Percentiles rank a stretch among this genome's conserved stretches.
Evolutionary conservation across 2,888 invertebrate species (phyloP).

Genomic region (Gastracanthus pulcherrimus): DNA sequence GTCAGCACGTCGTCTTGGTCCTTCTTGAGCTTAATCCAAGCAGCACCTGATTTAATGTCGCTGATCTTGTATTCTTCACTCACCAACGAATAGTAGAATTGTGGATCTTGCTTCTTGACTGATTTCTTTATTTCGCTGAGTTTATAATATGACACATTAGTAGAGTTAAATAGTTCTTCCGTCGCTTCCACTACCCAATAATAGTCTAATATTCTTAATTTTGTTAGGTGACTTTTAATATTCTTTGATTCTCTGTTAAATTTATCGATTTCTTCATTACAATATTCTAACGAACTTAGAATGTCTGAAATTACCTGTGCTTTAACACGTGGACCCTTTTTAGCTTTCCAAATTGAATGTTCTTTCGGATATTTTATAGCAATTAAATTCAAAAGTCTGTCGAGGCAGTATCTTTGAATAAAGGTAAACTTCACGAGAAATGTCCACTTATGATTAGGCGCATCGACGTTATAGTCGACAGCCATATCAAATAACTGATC

Average conservation of each 20-base stretch:
- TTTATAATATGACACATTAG: no score
- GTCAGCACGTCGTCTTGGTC: constrained; percentile 12
- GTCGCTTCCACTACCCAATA: constrained; percentile 60
- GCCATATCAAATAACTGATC: not conserved
- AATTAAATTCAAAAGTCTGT: constrained; percentile 15
- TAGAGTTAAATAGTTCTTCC: no score
- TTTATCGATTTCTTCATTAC: constrained; percentile 58
- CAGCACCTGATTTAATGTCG: not conserved
- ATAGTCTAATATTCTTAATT: constrained; percentile 53
- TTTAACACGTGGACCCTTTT: not conserved
- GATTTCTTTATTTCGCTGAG: no score
- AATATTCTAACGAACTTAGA: constrained; percentile 56
- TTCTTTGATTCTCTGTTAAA: not conserved
- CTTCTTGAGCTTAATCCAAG: constrained; percentile 36
- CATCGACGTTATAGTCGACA: not conserved
- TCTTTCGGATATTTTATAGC: not conserved
- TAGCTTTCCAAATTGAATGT: not conserved
- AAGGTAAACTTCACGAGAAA: constrained; percentile 62
- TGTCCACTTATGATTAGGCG: constrained; percentile 51
- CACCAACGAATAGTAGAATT: no score
- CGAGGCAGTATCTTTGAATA: constrained; percentile 59
- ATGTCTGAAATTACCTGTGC: constrained; percentile 20
- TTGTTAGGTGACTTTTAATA: not conserved
- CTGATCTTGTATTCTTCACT: no score
- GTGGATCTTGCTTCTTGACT: no score